Percentiles rank a stretch among this genome's conserved stretches.
phyloP scores from a whole-genome alignment of 2,113 vertebrate species.

The Anguilla rostrata region DNA sequence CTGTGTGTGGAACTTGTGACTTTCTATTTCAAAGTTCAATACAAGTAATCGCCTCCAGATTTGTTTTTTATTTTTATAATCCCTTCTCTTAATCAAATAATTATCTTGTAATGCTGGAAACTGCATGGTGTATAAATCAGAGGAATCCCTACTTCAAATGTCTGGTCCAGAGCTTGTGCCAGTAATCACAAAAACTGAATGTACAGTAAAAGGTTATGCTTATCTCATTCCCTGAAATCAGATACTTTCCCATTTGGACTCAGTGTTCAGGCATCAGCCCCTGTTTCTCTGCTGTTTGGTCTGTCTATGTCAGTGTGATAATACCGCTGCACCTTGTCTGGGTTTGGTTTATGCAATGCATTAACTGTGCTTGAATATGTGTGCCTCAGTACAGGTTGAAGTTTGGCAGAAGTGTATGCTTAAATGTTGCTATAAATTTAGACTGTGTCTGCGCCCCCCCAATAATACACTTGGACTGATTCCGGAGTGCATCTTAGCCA shows the following conservation, averaged over 20 bases:
- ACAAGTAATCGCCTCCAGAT: too few relatives aligned
- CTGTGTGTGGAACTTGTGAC: too few relatives aligned
- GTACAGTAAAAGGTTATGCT: not conserved
- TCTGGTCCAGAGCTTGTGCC: not conserved
- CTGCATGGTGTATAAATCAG: not conserved
- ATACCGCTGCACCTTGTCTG: too few relatives aligned
- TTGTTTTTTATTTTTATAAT: slow-evolving; percentile 24
- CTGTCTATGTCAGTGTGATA: too few relatives aligned
- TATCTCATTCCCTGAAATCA: not conserved
- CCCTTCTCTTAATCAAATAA: slow-evolving; percentile 11
- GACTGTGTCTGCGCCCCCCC: not conserved
- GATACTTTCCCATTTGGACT: too few relatives aligned
- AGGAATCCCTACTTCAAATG: not conserved
- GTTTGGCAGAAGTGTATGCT: not conserved
- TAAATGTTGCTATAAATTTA: not conserved
- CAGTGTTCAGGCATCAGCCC: too few relatives aligned
- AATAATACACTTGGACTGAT: not conserved
- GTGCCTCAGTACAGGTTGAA: not conserved
- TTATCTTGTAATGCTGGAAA: not conserved
- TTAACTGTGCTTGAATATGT: not conserved
- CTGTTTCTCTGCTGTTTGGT: too few relatives aligned
- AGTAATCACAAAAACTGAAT: not conserved
- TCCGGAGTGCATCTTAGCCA: not conserved
- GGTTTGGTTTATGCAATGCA: slow-evolving; percentile 5
- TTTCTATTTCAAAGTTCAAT: too few relatives aligned